Conservation (phyloP, 2,113 vertebrate species). For the Acrocephalus kingi region DNA sequence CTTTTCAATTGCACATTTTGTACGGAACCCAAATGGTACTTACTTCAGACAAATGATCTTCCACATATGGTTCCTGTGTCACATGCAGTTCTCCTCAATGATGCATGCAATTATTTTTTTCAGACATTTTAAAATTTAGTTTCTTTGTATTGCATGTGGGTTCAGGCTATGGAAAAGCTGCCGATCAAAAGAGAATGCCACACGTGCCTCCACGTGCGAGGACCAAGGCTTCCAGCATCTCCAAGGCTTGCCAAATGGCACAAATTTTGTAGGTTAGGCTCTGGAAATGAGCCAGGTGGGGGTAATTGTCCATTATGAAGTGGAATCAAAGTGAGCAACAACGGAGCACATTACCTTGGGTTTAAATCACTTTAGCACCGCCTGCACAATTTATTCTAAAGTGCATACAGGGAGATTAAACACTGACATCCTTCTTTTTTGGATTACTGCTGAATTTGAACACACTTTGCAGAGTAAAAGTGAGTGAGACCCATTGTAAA, state of each 20-base stretch:
- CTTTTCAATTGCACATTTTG: conserved; percentile 45
- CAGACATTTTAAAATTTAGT: neutral
- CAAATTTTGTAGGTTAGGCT: neutral
- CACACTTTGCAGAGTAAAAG: neutral
- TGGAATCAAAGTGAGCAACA: neutral
- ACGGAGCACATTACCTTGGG: neutral
- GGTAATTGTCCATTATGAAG: neutral
- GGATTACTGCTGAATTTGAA: neutral
- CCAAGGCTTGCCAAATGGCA: neutral
- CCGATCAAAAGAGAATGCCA: neutral
- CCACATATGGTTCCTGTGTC: neutral
- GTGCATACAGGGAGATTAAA: neutral
- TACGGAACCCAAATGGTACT: conserved; percentile 29
- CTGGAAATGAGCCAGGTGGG: neutral
- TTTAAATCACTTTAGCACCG: neutral
- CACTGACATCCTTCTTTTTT: neutral
- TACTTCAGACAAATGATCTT: conserved; percentile 29
- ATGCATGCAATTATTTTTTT: neutral
- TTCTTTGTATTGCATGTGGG: neutral
- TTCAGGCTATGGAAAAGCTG: neutral
- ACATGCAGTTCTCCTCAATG: neutral
- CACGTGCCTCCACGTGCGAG: neutral
- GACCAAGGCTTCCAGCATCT: neutral
- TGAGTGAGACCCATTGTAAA: neutral
- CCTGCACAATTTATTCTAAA: neutral